phyloP scores from a whole-genome alignment of 30 jellyfish, hydroid and myxozoan genomes.

The Chironex yamaguchii region DNA sequence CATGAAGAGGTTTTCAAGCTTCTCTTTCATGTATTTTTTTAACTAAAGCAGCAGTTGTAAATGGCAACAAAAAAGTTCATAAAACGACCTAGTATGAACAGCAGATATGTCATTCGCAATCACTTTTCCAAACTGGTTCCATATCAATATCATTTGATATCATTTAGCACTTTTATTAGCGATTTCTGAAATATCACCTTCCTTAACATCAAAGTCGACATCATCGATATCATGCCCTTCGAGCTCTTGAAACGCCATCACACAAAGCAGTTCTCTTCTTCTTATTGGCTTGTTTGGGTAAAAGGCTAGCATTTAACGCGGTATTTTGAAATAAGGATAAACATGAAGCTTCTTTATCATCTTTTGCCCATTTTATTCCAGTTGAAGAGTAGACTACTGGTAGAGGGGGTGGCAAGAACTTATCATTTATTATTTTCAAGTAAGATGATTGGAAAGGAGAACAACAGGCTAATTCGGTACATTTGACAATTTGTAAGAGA shows the following conservation, averaged over 20 bases:
- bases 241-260: slow-evolving; percentile 62
- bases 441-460: not conserved
- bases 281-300: slow-evolving; percentile 20
- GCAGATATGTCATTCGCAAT: too few relatives aligned
- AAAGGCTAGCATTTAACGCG: slow-evolving; percentile 45
- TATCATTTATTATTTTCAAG: not conserved
- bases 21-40: too few relatives aligned
- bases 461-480: not conserved
- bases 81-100: too few relatives aligned
- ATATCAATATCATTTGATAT: too few relatives aligned
- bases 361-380: not conserved
- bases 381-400: not conserved
- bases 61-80: too few relatives aligned
- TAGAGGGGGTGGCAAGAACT: not conserved
- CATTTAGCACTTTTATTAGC: slow-evolving; percentile 28
- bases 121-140: too few relatives aligned
- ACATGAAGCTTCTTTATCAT: slow-evolving; percentile 5
- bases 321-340: slow-evolving; percentile 54
- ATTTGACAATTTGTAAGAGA: not conserved
- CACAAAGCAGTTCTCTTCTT: slow-evolving; percentile 62
- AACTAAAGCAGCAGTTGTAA: too few relatives aligned
- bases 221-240: slow-evolving; percentile 60
- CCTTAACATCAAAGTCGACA: slow-evolving; percentile 53
- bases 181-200: slow-evolving; percentile 57
- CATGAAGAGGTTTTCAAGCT: too few relatives aligned